These are phyloP conservation scores for Sisor rabdophorus DNA, from an alignment of 2,113 vertebrate genomes.

Conservation along the genomic window DNA sequence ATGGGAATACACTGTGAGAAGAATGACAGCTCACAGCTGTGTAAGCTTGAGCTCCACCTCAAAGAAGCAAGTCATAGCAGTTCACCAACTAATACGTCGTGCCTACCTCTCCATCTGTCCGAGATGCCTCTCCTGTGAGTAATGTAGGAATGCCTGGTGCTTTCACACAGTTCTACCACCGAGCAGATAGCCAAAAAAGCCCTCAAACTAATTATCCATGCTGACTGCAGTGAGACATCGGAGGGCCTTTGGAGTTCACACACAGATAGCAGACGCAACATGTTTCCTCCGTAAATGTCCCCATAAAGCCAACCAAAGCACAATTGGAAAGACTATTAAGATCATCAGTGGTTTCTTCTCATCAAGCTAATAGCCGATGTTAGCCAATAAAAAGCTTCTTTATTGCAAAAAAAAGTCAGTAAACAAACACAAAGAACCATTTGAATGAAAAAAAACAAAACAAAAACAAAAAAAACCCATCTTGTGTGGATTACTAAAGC, in stretches of 20 bases:
- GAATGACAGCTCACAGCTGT: conserved; percentile 25
- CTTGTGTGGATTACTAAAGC: conserved; percentile 1
- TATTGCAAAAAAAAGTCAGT: neutral
- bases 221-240: conserved; percentile 28
- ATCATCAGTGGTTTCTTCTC: neutral
- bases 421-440: conserved; percentile 10
- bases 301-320: conserved; percentile 4
- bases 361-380: neutral
- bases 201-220: conserved; percentile 46
- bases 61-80: conserved; percentile 14
- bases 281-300: conserved; percentile 6
- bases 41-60: conserved; percentile 25
- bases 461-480: neutral
- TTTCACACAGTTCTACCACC: conserved; percentile 13
- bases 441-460: neutral
- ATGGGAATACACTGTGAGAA: neutral
- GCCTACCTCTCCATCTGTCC: conserved; percentile 29
- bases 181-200: conserved; percentile 31
- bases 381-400: neutral
- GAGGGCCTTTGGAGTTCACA: conserved; percentile 32
- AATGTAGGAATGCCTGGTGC: conserved; percentile 2
- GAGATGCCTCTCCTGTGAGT: conserved; percentile 2
- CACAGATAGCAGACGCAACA: conserved; percentile 42
- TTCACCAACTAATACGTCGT: conserved; percentile 31
- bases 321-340: neutral